A percentile compares a stretch with the other conserved stretches of the same genome.
Conservation (phyloP, 1,140 invertebrate genomes). For the Ylistrum balloti region DNA sequence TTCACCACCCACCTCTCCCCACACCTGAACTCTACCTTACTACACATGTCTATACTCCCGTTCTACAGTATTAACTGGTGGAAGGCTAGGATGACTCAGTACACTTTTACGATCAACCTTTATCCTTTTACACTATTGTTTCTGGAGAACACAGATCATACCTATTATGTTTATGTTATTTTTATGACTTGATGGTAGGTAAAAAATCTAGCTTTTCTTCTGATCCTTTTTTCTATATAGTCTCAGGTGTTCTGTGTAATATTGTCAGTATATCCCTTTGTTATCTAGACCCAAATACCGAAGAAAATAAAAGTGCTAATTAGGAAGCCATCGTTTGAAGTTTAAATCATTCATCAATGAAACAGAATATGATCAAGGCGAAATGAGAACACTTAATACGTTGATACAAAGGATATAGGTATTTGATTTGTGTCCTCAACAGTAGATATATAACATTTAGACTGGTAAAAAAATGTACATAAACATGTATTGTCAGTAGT, state of each 20-base stretch:
- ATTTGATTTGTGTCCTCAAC: neutral
- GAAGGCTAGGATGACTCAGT: neutral
- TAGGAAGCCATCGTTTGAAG: neutral
- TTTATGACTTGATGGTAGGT: neutral
- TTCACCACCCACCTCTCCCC: neutral
- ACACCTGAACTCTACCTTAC: neutral
- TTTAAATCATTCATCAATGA: neutral
- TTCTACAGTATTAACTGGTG: too few species aligned
- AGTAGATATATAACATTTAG: too few species aligned
- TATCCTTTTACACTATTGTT: conserved; percentile 24
- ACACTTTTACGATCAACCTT: neutral
- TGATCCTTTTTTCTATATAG: neutral
- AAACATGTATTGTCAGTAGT: neutral
- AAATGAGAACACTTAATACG: neutral
- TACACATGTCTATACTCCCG: neutral
- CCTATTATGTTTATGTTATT: conserved; percentile 36
- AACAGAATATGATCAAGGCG: conserved; percentile 3
- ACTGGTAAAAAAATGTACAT: neutral
- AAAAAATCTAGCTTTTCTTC: neutral
- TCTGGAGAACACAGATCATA: neutral
- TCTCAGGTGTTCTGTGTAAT: neutral
- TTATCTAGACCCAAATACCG: neutral
- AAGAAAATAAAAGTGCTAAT: conserved; percentile 21
- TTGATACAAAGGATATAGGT: neutral
- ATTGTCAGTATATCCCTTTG: neutral